phyloP scores from a whole-genome alignment of 2,888 invertebrate species.

The Pachycephus smyrnensis region DNA sequence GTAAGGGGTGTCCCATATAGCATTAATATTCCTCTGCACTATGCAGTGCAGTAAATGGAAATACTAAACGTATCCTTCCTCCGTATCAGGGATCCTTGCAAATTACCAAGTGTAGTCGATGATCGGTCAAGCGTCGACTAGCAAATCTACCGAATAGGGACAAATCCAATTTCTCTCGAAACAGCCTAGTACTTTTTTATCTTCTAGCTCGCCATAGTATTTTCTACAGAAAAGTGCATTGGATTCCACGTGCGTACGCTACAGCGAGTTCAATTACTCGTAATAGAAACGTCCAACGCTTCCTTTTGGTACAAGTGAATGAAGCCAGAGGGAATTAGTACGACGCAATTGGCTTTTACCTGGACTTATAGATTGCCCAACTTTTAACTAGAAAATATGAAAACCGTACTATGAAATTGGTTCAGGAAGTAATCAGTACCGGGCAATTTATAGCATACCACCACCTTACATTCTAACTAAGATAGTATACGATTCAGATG shows the following conservation, averaged over 20 bases:
- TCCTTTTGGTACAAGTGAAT: background rate
- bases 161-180: background rate
- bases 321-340: background rate
- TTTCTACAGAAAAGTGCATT: background rate
- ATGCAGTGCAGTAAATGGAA: background rate
- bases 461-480: background rate
- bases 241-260: background rate
- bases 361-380: background rate
- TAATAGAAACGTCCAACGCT: background rate
- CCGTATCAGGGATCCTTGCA: background rate
- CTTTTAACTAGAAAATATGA: background rate
- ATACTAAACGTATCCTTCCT: background rate
- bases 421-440: background rate
- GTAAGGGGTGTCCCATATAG: background rate
- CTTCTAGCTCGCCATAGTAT: background rate
- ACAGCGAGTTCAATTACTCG: background rate
- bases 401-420: background rate
- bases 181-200: background rate
- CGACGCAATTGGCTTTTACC: background rate
- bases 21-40: conserved; percentile 1
- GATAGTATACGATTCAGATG: background rate
- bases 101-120: background rate
- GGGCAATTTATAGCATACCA: background rate
- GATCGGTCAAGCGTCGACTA: background rate
- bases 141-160: background rate